These are phyloP conservation scores for Echinops telfairi DNA, from an alignment of 2,113 vertebrate genomes.

Conservation along the genomic window DNA sequence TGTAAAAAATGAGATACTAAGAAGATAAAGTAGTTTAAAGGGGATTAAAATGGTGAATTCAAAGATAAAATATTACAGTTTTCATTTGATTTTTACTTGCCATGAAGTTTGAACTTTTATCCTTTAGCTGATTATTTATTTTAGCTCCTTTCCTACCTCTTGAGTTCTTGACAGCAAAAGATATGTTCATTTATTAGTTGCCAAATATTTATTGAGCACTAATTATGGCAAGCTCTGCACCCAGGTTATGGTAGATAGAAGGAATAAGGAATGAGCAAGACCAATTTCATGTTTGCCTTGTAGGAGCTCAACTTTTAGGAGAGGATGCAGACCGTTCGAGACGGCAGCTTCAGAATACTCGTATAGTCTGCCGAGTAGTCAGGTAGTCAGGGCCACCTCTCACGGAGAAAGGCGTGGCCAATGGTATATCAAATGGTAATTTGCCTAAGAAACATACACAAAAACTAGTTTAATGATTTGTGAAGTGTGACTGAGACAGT, in stretches of 20 bases:
- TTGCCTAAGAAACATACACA: neutral
- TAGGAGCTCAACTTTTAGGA: neutral
- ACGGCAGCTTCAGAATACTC: neutral
- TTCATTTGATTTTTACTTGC: conserved; percentile 46
- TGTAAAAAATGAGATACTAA: neutral
- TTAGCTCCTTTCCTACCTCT: conserved; percentile 49
- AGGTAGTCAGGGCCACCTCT: neutral
- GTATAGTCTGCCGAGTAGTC: neutral
- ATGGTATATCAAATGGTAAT: neutral
- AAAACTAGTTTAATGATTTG: neutral
- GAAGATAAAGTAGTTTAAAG: conserved; percentile 52
- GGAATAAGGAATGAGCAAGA: neutral
- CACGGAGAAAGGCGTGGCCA: neutral
- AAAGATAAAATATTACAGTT: neutral
- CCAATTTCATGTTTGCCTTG: neutral
- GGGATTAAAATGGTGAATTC: neutral
- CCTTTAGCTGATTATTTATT: conserved; percentile 14
- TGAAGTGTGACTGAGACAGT: conserved; percentile 12
- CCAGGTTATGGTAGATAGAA: neutral
- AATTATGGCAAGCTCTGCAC: neutral
- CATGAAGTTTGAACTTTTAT: conserved; percentile 10
- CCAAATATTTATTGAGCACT: neutral
- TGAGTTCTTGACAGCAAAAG: conserved; percentile 3
- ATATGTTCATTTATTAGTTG: conserved; percentile 40
- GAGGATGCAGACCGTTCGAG: neutral